Percentiles rank a stretch among this genome's conserved stretches.
Evolutionary conservation across 30 jellyfish, hydroid and myxozoan genomes (phyloP).

Genomic region (Hydractinia echinata): DNA sequence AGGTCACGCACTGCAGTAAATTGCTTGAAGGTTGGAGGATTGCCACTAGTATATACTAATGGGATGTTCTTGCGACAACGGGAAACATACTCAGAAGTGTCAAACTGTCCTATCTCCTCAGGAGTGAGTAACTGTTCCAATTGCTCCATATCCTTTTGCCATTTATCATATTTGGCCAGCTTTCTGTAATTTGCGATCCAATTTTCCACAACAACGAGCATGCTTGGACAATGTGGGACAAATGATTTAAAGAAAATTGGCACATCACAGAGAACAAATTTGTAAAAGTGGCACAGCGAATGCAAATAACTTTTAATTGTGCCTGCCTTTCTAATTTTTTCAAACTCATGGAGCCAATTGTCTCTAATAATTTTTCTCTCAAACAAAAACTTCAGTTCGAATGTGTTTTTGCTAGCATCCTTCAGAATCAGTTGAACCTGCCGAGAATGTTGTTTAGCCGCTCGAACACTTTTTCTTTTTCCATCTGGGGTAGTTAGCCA

Average conservation of each 20-base stretch:
- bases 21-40: background rate
- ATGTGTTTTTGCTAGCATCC: background rate
- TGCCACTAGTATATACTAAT: background rate
- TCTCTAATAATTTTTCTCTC: slow-evolving; percentile 10
- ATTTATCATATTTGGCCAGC: background rate
- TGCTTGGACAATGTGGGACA: background rate
- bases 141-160: slow-evolving; percentile 26
- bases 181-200: background rate
- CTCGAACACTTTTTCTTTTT: background rate
- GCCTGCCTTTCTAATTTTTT: slow-evolving; percentile 19
- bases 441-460: background rate
- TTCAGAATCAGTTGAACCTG: background rate
- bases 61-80: background rate
- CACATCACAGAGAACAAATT: slow-evolving; percentile 2
- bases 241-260: background rate
- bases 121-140: slow-evolving; percentile 7
- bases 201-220: background rate
- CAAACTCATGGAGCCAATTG: slow-evolving; percentile 21
- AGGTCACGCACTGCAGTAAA: slow-evolving; percentile 4
- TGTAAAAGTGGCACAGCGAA: slow-evolving; percentile 23
- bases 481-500: background rate
- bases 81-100: background rate
- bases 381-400: background rate
- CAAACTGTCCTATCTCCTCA: background rate
- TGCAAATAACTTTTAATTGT: slow-evolving; percentile 33